Percentiles rank a stretch among this genome's conserved stretches.
These are phyloP conservation scores for Aphaenogaster rudis DNA, from an alignment of 1,140 invertebrate genomes.

Conservation along the genomic window DNA sequence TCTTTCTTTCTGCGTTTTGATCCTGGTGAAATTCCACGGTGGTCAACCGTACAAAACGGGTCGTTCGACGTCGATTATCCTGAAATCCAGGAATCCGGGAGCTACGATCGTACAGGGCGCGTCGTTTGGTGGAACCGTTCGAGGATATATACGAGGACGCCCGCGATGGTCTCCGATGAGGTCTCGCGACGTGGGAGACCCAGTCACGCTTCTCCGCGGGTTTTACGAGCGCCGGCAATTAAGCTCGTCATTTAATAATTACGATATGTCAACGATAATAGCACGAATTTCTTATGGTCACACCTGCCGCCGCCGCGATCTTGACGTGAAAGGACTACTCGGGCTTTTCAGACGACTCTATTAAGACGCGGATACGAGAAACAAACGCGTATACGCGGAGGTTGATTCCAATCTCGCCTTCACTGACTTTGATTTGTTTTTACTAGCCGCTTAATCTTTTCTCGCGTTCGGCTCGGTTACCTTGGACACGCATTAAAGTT, in stretches of 20 bases:
- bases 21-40: conserved; percentile 69
- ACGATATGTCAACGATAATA: background rate
- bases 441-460: background rate
- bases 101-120: background rate
- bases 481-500: conserved; percentile 37
- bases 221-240: background rate
- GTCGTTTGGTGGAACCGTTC: background rate
- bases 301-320: background rate
- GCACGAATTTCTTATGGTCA: background rate
- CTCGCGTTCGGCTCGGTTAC: conserved; percentile 11
- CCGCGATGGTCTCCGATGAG: background rate
- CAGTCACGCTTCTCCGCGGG: background rate
- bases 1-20: background rate
- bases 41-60: conserved; percentile 69
- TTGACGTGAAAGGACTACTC: background rate
- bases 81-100: conserved; percentile 2
- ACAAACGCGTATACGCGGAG: background rate
- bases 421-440: background rate
- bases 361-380: background rate
- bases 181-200: background rate
- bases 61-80: conserved; percentile 66
- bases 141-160: background rate
- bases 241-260: conserved; percentile 19
- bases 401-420: background rate
- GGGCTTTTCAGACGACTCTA: background rate